Percentiles rank a stretch among this genome's conserved stretches.
These are phyloP conservation scores for Acrobasis suavella DNA, from an alignment of 2,888 invertebrate species.

Conservation along the genomic window DNA sequence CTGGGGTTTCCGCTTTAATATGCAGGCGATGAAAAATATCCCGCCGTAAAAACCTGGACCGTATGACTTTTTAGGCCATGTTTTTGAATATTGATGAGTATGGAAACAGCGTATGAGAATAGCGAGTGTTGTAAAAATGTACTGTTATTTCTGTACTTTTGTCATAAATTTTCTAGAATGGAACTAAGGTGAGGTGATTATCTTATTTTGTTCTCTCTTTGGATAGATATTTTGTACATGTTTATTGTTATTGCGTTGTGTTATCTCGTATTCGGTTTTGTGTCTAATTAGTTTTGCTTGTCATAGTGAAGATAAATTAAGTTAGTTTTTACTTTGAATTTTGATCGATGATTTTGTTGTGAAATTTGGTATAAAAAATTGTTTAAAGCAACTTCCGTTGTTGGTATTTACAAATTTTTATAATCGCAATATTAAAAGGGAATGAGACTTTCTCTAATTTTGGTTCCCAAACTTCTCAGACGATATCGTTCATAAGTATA, in stretches of 20 bases:
- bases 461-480: too few relatives aligned
- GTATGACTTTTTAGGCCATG: constrained; percentile 70
- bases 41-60: constrained; percentile 69
- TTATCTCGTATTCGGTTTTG: constrained; percentile 2
- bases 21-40: constrained; percentile 76
- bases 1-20: constrained; percentile 71
- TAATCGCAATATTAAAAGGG: too few relatives aligned
- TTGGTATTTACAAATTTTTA: too few relatives aligned
- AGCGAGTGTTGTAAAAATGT: constrained; percentile 43
- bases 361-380: too few relatives aligned
- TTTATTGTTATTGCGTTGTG: constrained; percentile 9
- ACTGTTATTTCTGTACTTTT: constrained; percentile 36
- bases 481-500: too few relatives aligned
- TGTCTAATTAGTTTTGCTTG: neutral
- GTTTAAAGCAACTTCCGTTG: too few relatives aligned
- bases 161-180: constrained; percentile 45
- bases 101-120: constrained; percentile 50
- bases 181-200: constrained; percentile 38
- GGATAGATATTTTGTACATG: constrained; percentile 20
- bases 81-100: constrained; percentile 78
- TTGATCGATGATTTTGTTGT: too few relatives aligned
- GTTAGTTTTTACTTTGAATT: too few relatives aligned
- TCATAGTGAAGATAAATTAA: neutral
- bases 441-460: too few relatives aligned
- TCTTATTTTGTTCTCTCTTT: constrained; percentile 5